A percentile compares a stretch with the other conserved stretches of the same genome.
Evolutionary conservation across 1,140 invertebrate genomes (phyloP).

Genomic region (Akabosia matsudoensis): DNA sequence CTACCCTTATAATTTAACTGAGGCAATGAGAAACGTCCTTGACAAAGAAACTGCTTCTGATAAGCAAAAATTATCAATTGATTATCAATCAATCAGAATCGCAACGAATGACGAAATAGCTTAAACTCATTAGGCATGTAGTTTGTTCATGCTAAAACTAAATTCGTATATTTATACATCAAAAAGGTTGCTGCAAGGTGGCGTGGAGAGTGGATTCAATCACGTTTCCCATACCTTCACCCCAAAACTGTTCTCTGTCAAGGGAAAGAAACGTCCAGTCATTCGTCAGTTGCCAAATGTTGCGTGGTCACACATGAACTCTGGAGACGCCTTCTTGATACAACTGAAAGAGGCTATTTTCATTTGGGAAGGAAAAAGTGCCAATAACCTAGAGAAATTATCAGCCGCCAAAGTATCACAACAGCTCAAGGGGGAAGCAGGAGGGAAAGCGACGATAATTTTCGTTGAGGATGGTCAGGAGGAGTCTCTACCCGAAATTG

Average conservation of each 20-base stretch:
- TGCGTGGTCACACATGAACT: conserved; percentile 76
- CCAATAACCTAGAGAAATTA: conserved; percentile 66
- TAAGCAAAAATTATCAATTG: too few species aligned
- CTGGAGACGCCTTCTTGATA: conserved; percentile 81
- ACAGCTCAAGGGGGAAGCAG: conserved; percentile 51
- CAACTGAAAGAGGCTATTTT: conserved; percentile 67
- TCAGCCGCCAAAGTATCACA: conserved; percentile 56
- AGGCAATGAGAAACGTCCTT: too few species aligned
- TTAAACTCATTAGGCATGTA: too few species aligned
- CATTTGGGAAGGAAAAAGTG: conserved; percentile 75
- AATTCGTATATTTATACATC: too few species aligned
- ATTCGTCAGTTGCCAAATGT: conserved; percentile 66
- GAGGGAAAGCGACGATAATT: conserved; percentile 60
- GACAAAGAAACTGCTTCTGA: too few species aligned
- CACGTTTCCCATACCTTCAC: conserved; percentile 55
- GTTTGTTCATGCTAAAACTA: too few species aligned
- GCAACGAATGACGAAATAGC: too few species aligned
- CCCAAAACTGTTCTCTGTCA: conserved; percentile 66
- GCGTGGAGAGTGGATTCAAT: conserved; percentile 58
- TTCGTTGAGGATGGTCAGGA: conserved; percentile 84
- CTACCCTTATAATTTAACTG: too few species aligned
- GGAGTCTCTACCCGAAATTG: conserved; percentile 62
- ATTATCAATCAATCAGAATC: too few species aligned
- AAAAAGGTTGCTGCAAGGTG: conserved; percentile 62
- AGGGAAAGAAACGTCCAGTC: conserved; percentile 65